Percentiles rank a stretch among this genome's conserved stretches.
Conservation (phyloP, 2,113 vertebrate genomes). For the Hassar affinis region DNA sequence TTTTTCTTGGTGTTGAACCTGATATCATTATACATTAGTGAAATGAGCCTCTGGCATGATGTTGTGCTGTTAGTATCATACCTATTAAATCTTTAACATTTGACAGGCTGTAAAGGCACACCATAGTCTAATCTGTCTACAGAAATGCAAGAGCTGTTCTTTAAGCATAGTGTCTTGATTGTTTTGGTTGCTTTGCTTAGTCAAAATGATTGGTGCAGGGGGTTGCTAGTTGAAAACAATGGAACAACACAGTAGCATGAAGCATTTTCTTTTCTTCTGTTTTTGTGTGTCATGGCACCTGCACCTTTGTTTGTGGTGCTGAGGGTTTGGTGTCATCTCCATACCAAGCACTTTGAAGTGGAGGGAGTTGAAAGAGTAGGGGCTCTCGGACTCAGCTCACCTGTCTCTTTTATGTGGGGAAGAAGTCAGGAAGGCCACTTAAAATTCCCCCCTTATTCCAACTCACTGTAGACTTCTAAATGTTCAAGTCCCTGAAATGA, state of each 20-base stretch:
- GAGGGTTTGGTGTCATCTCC: constrained; percentile 64
- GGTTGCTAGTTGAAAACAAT: background rate
- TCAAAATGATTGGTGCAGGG: background rate
- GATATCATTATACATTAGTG: constrained; percentile 35
- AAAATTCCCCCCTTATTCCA: constrained; percentile 36
- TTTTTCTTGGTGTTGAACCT: constrained; percentile 36
- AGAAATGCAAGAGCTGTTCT: background rate
- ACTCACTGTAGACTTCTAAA: constrained; percentile 25
- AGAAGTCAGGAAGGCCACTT: constrained; percentile 40
- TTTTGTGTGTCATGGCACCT: constrained; percentile 40
- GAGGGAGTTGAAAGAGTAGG: constrained; percentile 66
- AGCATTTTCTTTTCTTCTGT: constrained; percentile 41
- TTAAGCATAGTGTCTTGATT: constrained; percentile 7
- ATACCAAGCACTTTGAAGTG: constrained; percentile 70
- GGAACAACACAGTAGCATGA: constrained; percentile 32
- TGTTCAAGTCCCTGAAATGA: background rate
- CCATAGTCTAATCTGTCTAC: background rate
- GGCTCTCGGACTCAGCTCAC: constrained; percentile 61
- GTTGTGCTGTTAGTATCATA: background rate
- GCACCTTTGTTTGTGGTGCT: constrained; percentile 68
- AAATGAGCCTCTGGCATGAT: background rate
- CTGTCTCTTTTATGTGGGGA: constrained; percentile 72
- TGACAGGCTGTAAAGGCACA: background rate
- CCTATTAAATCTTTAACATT: constrained; percentile 19
- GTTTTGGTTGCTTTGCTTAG: background rate